phyloP scores from a whole-genome alignment of 2,888 invertebrate species.

The Deilephila elpenor region DNA sequence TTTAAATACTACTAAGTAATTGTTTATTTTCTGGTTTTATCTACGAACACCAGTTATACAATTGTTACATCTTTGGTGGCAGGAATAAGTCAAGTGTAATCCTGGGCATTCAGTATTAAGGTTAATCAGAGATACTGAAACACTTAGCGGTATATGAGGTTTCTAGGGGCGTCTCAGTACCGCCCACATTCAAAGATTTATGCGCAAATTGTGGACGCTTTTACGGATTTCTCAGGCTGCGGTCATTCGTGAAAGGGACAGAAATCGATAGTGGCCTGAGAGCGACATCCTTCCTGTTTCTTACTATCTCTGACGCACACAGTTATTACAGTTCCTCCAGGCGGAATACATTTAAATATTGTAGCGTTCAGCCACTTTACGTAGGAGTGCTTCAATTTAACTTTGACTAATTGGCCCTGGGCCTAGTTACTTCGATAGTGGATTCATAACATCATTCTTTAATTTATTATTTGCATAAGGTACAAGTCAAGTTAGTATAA shows the following conservation, averaged over 20 bases:
- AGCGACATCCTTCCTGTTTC: conserved; percentile 5
- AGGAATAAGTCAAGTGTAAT: neutral
- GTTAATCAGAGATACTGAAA: neutral
- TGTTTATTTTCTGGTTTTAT: no score
- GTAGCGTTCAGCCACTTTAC: neutral
- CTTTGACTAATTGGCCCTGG: neutral
- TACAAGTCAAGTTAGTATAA: no score
- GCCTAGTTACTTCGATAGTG: no score
- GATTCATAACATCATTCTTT: no score
- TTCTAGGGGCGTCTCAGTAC: neutral
- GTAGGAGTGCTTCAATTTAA: neutral
- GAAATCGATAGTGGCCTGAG: conserved; percentile 25
- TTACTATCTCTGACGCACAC: neutral
- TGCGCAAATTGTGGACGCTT: conserved; percentile 17
- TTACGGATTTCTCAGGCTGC: conserved; percentile 20
- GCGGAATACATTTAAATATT: neutral
- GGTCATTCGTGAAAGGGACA: conserved; percentile 23
- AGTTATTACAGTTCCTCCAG: neutral
- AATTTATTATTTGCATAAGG: no score
- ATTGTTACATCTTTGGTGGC: neutral
- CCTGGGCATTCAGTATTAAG: neutral
- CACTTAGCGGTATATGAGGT: neutral
- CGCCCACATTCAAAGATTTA: conserved; percentile 1
- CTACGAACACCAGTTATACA: neutral
- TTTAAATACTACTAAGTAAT: neutral